These are phyloP conservation scores for Corythaeola cristata DNA, from an alignment of 2,113 vertebrate genomes.

Conservation along the genomic window DNA sequence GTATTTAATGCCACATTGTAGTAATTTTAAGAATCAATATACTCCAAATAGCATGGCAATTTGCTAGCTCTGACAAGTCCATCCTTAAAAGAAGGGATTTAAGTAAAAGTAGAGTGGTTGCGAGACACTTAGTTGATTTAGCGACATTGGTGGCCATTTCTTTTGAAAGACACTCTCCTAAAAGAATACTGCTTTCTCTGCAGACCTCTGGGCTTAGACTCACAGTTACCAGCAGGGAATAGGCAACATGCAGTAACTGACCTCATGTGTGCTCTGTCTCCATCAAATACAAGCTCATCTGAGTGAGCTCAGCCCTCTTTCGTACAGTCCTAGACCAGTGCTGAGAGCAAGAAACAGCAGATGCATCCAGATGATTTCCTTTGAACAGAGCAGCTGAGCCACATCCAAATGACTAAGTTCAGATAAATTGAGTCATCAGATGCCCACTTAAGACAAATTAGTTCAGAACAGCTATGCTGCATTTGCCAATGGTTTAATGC, in stretches of 20 bases:
- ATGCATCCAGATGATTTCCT: background rate
- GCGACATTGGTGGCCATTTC: background rate
- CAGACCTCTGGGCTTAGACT: background rate
- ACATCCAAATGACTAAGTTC: background rate
- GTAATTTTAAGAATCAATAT: background rate
- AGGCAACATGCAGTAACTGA: background rate
- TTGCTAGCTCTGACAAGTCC: background rate
- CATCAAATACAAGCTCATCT: background rate
- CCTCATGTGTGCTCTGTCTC: background rate
- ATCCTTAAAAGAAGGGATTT: background rate
- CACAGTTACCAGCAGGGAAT: background rate
- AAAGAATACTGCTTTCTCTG: background rate
- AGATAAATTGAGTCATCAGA: slow-evolving; percentile 8
- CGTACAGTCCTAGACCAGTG: accelerated
- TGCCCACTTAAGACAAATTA: slow-evolving; percentile 9
- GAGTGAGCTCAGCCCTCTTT: background rate
- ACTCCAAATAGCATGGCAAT: background rate
- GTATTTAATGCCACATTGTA: background rate
- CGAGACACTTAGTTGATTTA: background rate
- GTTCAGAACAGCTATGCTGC: background rate
- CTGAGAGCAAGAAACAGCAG: background rate
- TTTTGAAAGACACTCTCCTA: background rate
- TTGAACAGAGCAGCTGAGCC: background rate
- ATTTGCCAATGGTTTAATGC: slow-evolving; percentile 2
- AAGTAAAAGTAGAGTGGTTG: background rate